Evolutionary conservation across 2,888 invertebrate genomes (phyloP).

Genomic region (Micropterix aruncella): DNA sequence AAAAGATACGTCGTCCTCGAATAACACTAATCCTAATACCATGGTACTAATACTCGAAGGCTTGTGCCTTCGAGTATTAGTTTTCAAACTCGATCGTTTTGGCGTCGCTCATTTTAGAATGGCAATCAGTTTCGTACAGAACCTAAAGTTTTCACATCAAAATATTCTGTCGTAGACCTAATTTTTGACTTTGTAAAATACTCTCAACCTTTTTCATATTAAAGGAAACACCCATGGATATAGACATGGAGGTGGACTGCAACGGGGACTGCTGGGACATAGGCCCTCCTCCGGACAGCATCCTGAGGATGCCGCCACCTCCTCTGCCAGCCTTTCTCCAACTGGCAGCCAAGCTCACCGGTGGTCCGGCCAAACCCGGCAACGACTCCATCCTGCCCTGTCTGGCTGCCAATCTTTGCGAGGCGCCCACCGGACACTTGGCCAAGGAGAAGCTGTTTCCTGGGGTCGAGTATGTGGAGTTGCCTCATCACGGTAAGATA

Average conservation of each 20-base stretch:
- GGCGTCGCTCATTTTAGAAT: no score
- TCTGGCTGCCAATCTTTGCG: slow-evolving; percentile 47
- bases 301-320: slow-evolving; percentile 73
- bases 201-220: no score
- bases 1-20: no score
- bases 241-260: slow-evolving; percentile 30
- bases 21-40: no score
- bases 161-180: no score
- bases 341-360: slow-evolving; percentile 15
- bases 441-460: slow-evolving; percentile 37
- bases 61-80: no score
- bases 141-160: no score
- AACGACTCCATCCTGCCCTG: slow-evolving; percentile 51
- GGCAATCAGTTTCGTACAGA: no score
- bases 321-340: slow-evolving; percentile 66
- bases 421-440: slow-evolving; percentile 38
- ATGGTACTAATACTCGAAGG: no score
- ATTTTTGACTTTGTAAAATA: no score
- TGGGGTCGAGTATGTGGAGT: slow-evolving; percentile 66
- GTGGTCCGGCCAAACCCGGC: slow-evolving; percentile 23
- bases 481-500: slow-evolving; percentile 58
- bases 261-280: slow-evolving; percentile 44
- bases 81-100: no score
- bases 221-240: no score
- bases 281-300: slow-evolving; percentile 70